Evolutionary conservation across 2,113 vertebrate species (phyloP).

Genomic region (Mastomys coucha): DNA sequence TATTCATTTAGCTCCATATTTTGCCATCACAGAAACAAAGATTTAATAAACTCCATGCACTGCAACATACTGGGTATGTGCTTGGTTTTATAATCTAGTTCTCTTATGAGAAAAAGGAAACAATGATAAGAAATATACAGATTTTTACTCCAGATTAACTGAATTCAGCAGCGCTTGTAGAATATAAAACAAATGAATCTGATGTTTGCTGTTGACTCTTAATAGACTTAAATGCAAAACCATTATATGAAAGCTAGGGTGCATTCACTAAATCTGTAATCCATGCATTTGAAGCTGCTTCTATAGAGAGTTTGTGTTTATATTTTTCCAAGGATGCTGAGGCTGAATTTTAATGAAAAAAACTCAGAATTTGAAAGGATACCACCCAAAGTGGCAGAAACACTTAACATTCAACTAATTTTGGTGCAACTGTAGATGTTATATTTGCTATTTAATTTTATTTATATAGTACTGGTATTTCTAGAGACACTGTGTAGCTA

Average conservation of each 20-base stretch:
- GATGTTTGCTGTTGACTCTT: not conserved
- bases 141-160: not conserved
- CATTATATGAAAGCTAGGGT: not conserved
- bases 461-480: not conserved
- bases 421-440: not conserved
- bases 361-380: slow-evolving; percentile 58
- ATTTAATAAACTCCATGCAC: not conserved
- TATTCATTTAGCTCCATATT: not conserved
- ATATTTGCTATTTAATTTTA: not conserved
- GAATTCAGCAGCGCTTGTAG: not conserved
- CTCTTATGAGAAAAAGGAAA: not conserved
- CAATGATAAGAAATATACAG: not conserved
- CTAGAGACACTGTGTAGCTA: not conserved
- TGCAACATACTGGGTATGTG: not conserved
- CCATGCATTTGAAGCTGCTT: slow-evolving; percentile 62
- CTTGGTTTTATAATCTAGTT: not conserved
- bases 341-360: slow-evolving; percentile 62
- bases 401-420: not conserved
- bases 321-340: slow-evolving; percentile 54
- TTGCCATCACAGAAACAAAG: slow-evolving; percentile 30
- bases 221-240: slow-evolving; percentile 1
- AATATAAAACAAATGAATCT: not conserved
- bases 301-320: slow-evolving; percentile 56
- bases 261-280: not conserved
- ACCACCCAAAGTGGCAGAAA: not conserved